Conservation (phyloP, 1,140 invertebrate genomes). For the Apocrypta bakeri region DNA sequence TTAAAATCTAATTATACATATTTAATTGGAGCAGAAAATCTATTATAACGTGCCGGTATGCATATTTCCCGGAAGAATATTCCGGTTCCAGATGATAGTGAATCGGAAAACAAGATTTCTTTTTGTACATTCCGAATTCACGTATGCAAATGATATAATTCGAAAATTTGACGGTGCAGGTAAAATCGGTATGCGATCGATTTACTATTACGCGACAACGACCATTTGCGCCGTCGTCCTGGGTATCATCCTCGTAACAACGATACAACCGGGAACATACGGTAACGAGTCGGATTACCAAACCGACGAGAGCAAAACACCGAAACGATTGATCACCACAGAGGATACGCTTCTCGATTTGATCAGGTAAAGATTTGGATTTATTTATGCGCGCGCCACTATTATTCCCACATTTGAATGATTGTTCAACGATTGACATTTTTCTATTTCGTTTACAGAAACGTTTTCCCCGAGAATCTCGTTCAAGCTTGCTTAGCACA, state of each 20-base stretch:
- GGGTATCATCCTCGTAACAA: conserved; percentile 89
- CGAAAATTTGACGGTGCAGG: conserved; percentile 54
- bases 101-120: too few species aligned
- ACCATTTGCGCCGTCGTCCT: conserved; percentile 91
- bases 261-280: conserved; percentile 85
- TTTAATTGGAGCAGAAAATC: too few species aligned
- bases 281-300: conserved; percentile 48
- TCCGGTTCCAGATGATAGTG: too few species aligned
- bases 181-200: conserved; percentile 83
- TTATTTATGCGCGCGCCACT: too few species aligned
- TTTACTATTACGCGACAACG: conserved; percentile 93
- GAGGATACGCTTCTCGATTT: conserved; percentile 95
- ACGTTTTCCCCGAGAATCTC: conserved; percentile 94
- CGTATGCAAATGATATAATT: neutral
- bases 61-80: too few species aligned
- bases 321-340: conserved; percentile 83
- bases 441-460: conserved; percentile 79
- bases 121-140: too few species aligned
- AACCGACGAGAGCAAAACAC: conserved; percentile 57
- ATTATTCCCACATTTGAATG: neutral
- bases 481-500: conserved; percentile 87
- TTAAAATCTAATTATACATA: too few species aligned
- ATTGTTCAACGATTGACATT: neutral
- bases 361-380: conserved; percentile 86
- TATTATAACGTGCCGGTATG: too few species aligned